A percentile compares a stretch with the other conserved stretches of the same genome.
Conservation (phyloP, 2,797 vertebrate species). For the Sphenodon punctatus region DNA sequence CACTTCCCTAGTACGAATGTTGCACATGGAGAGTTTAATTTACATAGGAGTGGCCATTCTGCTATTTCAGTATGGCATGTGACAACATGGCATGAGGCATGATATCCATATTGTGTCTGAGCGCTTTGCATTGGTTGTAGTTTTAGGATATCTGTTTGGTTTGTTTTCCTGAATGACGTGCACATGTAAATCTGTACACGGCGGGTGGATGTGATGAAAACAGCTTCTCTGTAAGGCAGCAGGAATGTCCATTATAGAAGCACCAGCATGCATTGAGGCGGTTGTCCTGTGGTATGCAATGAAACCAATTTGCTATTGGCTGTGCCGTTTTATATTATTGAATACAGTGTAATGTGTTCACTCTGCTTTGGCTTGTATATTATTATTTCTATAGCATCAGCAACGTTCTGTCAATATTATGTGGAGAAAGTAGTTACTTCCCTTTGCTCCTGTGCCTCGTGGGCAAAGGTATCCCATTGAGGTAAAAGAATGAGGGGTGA, state of each 20-base stretch:
- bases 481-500: not conserved
- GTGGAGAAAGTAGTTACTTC: not conserved
- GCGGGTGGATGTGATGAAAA: not conserved
- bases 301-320: not conserved
- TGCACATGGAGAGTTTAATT: too few relatives aligned
- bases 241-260: constrained; percentile 21
- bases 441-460: not conserved
- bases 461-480: too few relatives aligned
- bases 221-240: constrained; percentile 16
- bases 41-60: too few relatives aligned
- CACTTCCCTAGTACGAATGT: not conserved
- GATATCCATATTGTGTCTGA: not conserved
- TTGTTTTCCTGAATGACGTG: constrained; percentile 20
- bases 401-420: too few relatives aligned
- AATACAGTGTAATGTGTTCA: constrained; percentile 1
- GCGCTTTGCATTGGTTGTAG: not conserved
- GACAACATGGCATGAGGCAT: not conserved
- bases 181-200: not conserved
- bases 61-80: not conserved
- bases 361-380: constrained; percentile 20
- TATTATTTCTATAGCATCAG: too few relatives aligned
- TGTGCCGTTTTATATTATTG: not conserved
- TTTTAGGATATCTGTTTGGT: not conserved
- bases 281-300: constrained; percentile 3
- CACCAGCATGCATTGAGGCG: constrained; percentile 9